Evolutionary conservation across 2,888 invertebrate genomes (phyloP).

Genomic region (Eumacrocentrus americanus): DNA sequence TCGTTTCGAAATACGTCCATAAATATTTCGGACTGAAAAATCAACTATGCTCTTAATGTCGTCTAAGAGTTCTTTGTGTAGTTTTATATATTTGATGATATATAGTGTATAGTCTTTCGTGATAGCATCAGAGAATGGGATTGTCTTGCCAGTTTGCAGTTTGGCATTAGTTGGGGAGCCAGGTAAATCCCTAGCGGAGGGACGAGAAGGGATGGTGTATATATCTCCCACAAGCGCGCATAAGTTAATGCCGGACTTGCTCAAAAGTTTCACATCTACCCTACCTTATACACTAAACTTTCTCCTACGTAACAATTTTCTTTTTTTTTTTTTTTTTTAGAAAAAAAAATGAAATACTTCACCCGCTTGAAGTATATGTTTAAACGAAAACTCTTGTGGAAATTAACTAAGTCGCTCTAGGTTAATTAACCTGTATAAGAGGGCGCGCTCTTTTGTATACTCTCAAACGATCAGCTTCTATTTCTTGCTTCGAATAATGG

Average conservation of each 20-base stretch:
- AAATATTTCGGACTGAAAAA: too few relatives aligned
- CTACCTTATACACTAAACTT: background rate
- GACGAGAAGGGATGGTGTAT: background rate
- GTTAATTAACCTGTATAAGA: constrained; percentile 15
- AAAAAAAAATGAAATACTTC: background rate
- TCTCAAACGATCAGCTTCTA: background rate
- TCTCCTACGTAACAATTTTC: constrained; percentile 7
- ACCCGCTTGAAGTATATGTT: background rate
- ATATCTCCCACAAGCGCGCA: constrained; percentile 26
- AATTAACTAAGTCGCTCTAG: constrained; percentile 16
- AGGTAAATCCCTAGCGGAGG: constrained; percentile 15
- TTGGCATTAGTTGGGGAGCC: constrained; percentile 20
- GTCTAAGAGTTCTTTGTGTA: too few relatives aligned
- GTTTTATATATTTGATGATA: too few relatives aligned
- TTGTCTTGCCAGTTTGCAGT: constrained; percentile 18
- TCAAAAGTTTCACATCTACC: constrained; percentile 23
- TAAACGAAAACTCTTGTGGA: constrained; percentile 12
- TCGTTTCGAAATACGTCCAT: too few relatives aligned
- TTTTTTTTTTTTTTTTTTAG: too few relatives aligned
- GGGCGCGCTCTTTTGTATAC: background rate
- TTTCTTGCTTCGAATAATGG: background rate
- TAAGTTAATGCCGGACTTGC: constrained; percentile 29
- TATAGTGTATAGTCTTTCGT: background rate
- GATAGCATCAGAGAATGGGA: constrained; percentile 8
- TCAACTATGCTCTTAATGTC: too few relatives aligned